Evolutionary conservation across 2,888 invertebrate species (phyloP), one percentile per base, ranked within the genome.

Genomic region (Tortrix viridana): DNA sequence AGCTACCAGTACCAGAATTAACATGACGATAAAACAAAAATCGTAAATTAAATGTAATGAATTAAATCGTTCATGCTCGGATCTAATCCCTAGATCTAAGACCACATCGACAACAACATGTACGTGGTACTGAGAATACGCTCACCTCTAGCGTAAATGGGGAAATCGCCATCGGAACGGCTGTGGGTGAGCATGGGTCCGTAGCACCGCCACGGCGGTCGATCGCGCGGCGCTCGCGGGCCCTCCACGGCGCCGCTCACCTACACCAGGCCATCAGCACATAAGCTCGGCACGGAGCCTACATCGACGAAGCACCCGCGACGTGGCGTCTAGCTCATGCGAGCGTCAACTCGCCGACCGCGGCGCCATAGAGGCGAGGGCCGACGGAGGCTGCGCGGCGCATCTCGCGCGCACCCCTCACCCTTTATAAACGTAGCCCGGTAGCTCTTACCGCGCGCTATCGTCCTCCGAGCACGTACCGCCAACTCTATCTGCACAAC

Each of bases 161-260:
- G 96, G 90, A 96, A 96, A 89, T 96, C 96, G 80, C 96, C 96
- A 84, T 96, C 96, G 86, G 96, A 96, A 89, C 96, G 95, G 85
- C 96, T 96, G 92, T 96, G 96, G 72, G 96, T 96, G 84, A 96
- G 93, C 95, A 96, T 96, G 84, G 95, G 94, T 86, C 94, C 94
- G 86, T 94, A 94, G 84, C 94, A 94, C 85, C 94, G 93, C 81
- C 94, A 93, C 81, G 93, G 87, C 86, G 91, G 88, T 75, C 84
- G 88, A 77, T 89, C 88, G 77, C 87, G 89, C 80, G 81, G 86
- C 82, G 85, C 85, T 80, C 92, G 93, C 80, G 85, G 90, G 84
- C 92, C 90, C 86, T 91, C 92, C 92, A 92, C 89, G 83, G 82
- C 79, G 76, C 81, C 80, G 83, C 86, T 90, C 89, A 91, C 84